Base-by-base conservation (phyloP, 2,113 vertebrate genomes). In the Pollachius pollachius region DNA sequence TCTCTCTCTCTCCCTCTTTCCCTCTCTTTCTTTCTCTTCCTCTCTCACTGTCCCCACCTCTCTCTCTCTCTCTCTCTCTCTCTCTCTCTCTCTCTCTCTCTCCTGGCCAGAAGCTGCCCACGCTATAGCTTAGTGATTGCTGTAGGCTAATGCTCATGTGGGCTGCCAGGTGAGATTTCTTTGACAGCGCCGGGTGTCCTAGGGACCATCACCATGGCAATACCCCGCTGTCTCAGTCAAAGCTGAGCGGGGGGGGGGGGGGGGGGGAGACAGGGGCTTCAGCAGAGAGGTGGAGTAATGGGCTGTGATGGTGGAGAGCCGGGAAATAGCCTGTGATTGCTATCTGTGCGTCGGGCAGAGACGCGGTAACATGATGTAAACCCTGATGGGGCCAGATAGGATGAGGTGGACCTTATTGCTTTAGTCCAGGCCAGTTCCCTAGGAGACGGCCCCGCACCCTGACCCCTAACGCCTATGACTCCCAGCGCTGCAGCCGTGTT, bases 81-180 rank as follows among this genome's bases (percentile, higher is more conserved):
- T 69, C 66, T 71, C 74, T 59, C 18, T 69, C 75, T 77, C 21
- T 27, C 73, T 37, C 34, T 37, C 34, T 37, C 34, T 37, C 34
- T 37, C 75, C 5, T 19, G 57, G 15, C 67, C 64, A 48, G 23
- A 69, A 54, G 74, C 59, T 59, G 61, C 72, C 78, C 62, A 76
- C 59, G 54, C 73, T 5, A 72, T 54, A 70, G 30, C 62, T 61
- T 78, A 70, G 63, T 16, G 73, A 17, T 1, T 64, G 5, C 63
- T 65, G 67, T 64, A 78, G 75, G 27, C 74, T 79, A 79, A 78
- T 71, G 76, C 64, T 83, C 76, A 83, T 79, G 78, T 69, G 67
- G 62, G 52, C 37, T 78, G 81, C 81, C 81, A 83, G 79, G 76
- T 82, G 74, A 84, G 66, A 78, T 68, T 75, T 76, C 69, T 25